Base-by-base conservation (phyloP, 2,888 invertebrate species). In the Arctia plantaginis region DNA sequence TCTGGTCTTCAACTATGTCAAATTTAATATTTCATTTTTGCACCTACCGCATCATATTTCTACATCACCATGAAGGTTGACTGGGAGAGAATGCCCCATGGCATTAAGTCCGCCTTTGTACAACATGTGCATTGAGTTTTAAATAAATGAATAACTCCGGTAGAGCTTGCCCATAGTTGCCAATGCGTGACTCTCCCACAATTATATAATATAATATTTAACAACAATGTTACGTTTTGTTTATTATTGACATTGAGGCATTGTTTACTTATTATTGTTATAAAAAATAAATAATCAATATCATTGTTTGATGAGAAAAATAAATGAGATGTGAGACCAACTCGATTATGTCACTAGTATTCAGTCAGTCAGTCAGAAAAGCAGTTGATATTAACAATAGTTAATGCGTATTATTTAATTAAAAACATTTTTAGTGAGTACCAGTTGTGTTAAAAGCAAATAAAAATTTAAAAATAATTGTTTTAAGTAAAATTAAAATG, bases 201-300 rank as follows among this genome's bases (percentile, higher is more conserved):
- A 51, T 23, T 51, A 20, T 23, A 51, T 55, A 10, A 55, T n/a
- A 55, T 39, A 39, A 6, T n/a, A n/a, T 33, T 66, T 66, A 66
- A 35, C 66, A 66, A 66, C 39, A 66, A n/a, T 55, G n/a, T 23
- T 41, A 20, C 41, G 23, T 47, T 30, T 44, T 67, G 67, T 47
- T 67, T 47, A 67, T 1, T 47, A 47, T 67, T 67, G 44, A 30
- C 20, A 47, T 44, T 47, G 44, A 30, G 8, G 30, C 47, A 7
- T 27, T 23, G 30, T 66, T 66, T 44, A 41, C 2, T 41, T 66
- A 67, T n/a, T 27, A 44, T 44, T 13, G 41, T 15, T 15, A 30
- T 20, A 20, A 23, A 18, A 67, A 47, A 30, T 23, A 47, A 67
- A 67, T 30, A 67, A 23, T 33, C 0, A 67, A 47, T 13, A 6